phyloP scores from a whole-genome alignment of 1,140 invertebrate genomes.

The Watersipora subatra region DNA sequence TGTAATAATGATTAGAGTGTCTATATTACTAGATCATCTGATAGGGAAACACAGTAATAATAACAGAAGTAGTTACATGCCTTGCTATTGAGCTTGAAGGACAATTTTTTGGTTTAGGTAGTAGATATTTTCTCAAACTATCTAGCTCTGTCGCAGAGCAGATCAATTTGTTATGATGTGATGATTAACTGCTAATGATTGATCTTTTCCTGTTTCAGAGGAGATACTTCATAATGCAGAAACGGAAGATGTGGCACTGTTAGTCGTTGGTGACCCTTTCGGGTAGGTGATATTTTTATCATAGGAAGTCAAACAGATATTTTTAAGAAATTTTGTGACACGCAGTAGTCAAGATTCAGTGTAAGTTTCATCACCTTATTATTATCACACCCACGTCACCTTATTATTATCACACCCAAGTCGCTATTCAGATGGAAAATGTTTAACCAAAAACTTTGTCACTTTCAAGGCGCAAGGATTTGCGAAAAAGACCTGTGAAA shows the following conservation, averaged over 20 bases:
- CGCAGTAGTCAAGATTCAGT: too few relatives aligned
- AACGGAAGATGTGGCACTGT: slow-evolving; percentile 64
- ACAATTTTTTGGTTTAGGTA: background rate
- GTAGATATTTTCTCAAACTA: background rate
- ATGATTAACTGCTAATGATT: background rate
- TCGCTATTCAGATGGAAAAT: too few relatives aligned
- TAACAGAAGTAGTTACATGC: background rate
- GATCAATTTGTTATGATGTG: background rate
- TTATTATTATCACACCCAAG: too few relatives aligned
- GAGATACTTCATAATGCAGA: slow-evolving; percentile 63
- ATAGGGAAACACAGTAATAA: background rate
- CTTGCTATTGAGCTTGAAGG: background rate
- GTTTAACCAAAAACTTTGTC: too few relatives aligned
- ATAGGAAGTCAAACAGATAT: too few relatives aligned
- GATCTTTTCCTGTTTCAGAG: slow-evolving; percentile 42
- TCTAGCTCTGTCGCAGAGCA: background rate
- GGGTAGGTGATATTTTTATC: slow-evolving; percentile 31
- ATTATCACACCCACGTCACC: too few relatives aligned
- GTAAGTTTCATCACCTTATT: too few relatives aligned
- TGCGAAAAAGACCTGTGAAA: too few relatives aligned
- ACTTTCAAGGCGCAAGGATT: too few relatives aligned
- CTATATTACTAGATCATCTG: background rate
- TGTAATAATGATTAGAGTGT: background rate
- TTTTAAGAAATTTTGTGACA: too few relatives aligned
- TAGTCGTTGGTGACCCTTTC: slow-evolving; percentile 72